Conservation (phyloP, 2,888 invertebrate species). For the Mylabris sibirica region DNA sequence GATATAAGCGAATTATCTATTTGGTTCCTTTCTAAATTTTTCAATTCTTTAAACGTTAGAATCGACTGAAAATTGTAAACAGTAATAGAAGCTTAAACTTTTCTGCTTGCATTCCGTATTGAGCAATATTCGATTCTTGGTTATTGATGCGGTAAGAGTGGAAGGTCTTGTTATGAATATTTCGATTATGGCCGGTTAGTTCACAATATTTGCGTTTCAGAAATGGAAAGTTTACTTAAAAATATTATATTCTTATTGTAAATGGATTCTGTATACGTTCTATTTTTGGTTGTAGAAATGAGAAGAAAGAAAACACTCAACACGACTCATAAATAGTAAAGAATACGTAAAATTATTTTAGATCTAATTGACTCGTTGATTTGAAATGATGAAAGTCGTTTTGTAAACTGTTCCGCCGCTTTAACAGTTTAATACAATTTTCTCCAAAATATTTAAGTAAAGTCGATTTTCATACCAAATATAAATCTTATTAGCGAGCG, state of each 20-base stretch:
- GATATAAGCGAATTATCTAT: not conserved
- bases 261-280: not conserved
- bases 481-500: not conserved
- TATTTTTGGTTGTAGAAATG: not conserved
- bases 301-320: not conserved
- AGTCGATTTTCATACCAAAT: not conserved
- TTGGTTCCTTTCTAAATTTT: not conserved
- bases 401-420: too few species aligned
- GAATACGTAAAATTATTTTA: not conserved
- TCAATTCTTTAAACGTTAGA: not conserved
- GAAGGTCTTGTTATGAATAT: not conserved
- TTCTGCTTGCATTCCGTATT: not conserved
- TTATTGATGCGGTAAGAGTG: not conserved
- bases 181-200: not conserved
- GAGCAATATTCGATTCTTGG: not conserved
- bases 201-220: not conserved
- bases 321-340: not conserved
- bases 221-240: not conserved
- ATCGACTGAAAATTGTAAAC: conserved; percentile 2
- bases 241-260: not conserved
- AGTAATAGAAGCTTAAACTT: not conserved
- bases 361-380: not conserved
- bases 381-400: not conserved
- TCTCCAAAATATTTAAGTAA: not conserved
- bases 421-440: not conserved